These are phyloP conservation scores for Hestina assimilis DNA, from an alignment of 1,140 invertebrate genomes.

Conservation along the genomic window DNA sequence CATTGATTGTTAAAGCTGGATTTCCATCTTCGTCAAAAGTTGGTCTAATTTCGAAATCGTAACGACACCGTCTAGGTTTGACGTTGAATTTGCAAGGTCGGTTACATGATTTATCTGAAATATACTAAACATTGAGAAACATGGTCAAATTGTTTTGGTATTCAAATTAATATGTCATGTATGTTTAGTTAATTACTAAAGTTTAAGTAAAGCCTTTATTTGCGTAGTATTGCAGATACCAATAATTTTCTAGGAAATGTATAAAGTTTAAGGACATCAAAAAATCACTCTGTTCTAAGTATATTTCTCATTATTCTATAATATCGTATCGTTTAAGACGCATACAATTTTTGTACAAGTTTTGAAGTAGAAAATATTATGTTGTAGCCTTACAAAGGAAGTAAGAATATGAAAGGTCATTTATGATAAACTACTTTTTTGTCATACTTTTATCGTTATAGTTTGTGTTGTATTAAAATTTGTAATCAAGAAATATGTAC, in stretches of 20 bases:
- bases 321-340: no score
- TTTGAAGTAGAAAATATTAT: no score
- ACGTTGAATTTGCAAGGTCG: slow-evolving; percentile 76
- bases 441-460: background rate
- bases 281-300: no score
- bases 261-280: no score
- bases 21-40: slow-evolving; percentile 43
- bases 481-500: slow-evolving; percentile 4
- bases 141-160: background rate
- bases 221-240: no score
- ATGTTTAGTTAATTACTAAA: background rate
- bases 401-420: no score
- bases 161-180: background rate
- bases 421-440: no score
- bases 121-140: slow-evolving; percentile 26
- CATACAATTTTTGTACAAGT: no score
- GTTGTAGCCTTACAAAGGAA: no score
- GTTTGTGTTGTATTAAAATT: background rate
- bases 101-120: slow-evolving; percentile 68
- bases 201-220: no score
- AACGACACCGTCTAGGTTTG: slow-evolving; percentile 65
- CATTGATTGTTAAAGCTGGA: slow-evolving; percentile 83
- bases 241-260: no score
- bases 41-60: slow-evolving; percentile 60
- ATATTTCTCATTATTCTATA: no score